These are phyloP conservation scores for Mycteria americana DNA, from an alignment of 2,797 vertebrate species.

Conservation along the genomic window DNA sequence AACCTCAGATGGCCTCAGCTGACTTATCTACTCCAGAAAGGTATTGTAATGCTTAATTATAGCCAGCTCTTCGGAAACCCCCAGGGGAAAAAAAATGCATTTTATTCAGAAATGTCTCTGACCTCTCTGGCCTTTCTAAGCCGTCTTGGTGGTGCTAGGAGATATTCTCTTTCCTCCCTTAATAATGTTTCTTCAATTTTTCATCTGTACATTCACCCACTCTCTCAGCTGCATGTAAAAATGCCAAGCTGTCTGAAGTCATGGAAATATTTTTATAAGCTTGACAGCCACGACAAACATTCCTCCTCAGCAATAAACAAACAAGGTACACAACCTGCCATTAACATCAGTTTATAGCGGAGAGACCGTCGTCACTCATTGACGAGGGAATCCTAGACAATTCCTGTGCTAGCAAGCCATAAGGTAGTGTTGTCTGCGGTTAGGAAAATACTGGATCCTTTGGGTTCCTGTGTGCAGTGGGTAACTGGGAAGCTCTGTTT, in stretches of 20 bases:
- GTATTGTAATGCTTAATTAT: conserved; percentile 61
- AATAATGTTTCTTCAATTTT: conserved; percentile 49
- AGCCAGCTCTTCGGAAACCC: conserved; percentile 15
- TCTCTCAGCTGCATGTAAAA: conserved; percentile 63
- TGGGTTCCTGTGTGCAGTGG: not conserved
- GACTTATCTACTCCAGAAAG: conserved; percentile 35
- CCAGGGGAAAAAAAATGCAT: not conserved
- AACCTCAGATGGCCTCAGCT: conserved; percentile 39
- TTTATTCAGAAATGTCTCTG: conserved; percentile 39
- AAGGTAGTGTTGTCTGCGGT: conserved; percentile 4
- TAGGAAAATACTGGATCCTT: not conserved
- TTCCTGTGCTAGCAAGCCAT: not conserved
- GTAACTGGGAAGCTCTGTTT: conserved; percentile 53
- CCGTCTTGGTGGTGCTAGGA: not conserved
- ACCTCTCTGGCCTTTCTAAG: conserved; percentile 46
- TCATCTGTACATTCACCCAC: conserved; percentile 59
- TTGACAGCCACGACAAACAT: conserved; percentile 58
- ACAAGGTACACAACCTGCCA: conserved; percentile 57
- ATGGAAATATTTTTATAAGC: conserved; percentile 62
- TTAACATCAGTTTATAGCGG: conserved; percentile 48
- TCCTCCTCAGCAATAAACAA: conserved; percentile 65
- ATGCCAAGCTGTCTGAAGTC: conserved; percentile 63
- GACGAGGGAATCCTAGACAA: conserved; percentile 27
- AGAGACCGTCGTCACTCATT: conserved; percentile 31
- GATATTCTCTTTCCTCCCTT: not conserved